phyloP scores from a whole-genome alignment of 2,797 vertebrate genomes.

The Acanthornis magna region DNA sequence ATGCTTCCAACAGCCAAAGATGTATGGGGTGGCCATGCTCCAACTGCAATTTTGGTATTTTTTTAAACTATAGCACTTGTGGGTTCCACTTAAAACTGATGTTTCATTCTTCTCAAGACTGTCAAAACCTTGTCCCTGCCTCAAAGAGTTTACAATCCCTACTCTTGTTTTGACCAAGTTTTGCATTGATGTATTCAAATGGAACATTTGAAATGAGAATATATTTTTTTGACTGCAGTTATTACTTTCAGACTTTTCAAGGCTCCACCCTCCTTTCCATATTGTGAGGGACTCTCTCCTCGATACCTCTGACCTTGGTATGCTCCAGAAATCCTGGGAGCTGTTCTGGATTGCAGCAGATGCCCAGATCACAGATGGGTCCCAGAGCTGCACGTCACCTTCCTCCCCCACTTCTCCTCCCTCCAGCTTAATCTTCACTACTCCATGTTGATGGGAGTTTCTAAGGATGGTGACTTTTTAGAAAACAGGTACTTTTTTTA shows the following conservation, averaged over 20 bases:
- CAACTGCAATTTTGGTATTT: background rate
- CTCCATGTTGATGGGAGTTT: background rate
- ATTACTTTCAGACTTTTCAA: background rate
- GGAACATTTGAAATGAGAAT: background rate
- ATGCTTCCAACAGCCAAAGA: background rate
- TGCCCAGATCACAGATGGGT: background rate
- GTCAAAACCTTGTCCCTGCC: background rate
- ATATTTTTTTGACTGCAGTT: background rate
- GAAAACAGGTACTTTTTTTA: background rate
- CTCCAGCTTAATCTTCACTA: background rate
- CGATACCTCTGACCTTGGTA: background rate
- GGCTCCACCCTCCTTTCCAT: fast-evolving
- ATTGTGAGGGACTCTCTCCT: background rate
- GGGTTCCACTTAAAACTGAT: background rate
- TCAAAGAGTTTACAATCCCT: background rate
- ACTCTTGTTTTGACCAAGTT: background rate
- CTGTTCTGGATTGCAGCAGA: background rate
- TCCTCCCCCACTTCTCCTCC: background rate
- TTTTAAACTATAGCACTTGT: background rate
- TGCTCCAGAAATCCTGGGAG: background rate
- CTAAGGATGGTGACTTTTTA: background rate
- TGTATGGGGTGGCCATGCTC: background rate
- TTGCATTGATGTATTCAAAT: background rate
- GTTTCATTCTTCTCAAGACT: background rate
- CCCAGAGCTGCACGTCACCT: background rate